Evolutionary conservation across 2,113 vertebrate species (phyloP), one percentile per base, ranked within the genome.

Genomic region (Amphilophus citrinellus): DNA sequence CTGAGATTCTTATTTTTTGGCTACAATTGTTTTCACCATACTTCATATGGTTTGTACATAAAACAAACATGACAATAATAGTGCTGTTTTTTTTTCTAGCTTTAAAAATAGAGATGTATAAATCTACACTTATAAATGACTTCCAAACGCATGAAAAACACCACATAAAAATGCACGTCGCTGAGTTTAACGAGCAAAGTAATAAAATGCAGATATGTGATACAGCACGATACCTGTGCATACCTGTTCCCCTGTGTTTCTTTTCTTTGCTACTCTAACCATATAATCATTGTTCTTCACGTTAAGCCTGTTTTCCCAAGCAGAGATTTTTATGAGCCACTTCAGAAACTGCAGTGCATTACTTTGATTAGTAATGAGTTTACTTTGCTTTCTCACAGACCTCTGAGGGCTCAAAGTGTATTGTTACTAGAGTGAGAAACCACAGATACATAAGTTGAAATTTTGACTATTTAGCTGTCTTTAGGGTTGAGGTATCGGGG

Each of bases 221-320:
- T 30, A 42, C 44, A 76, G 32, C 35, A 1, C 30, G 42, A 10
- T 88, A 81, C 93, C 85, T 92, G 94, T 89, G 85, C 79, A 32
- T 89, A 89, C 92, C 89, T 92, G 93, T 81, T 92, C 80, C 58
- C 58, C 63, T 78, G 24, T 44, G 35, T 47, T 20, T 44, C n/a
- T 50, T 76, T 82, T 81, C 53, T 14, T 13, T 79, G 85, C 68
- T 80, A 87, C 84, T 50, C 18, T 47, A 61, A 79, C 76, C 53
- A 76, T 50, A 6, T 53, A 86, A 60, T 35, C 71, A 82, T 65
- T 60, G 73, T 14, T 7, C 35, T 76, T 90, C 84, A 91, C 1
- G 62, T 65, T 62, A 3, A 84, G 87, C 85, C 84, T 75, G 85
- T 87, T 90, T 85, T 76, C 65, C 39, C 58, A 66, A 80, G 84